Base-by-base conservation (phyloP, 2,113 vertebrate genomes). In the Papio anubis region DNA sequence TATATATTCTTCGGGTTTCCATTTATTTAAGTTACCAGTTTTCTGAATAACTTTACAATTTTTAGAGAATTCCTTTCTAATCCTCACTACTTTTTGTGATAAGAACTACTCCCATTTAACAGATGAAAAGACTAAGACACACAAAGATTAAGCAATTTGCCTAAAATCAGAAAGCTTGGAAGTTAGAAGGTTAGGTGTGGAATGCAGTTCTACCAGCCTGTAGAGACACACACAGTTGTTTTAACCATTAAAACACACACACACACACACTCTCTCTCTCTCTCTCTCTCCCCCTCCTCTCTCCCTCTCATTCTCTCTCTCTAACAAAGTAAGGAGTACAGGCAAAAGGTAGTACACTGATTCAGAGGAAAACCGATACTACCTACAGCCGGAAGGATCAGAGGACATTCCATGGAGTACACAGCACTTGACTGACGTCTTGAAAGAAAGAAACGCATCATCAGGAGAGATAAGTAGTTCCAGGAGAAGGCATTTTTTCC, bases 121-220 rank as follows among this genome's bases (percentile, higher is more conserved):
- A 93, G 78, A 35, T 35, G 30, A 95, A 70, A 94, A 90, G 59
- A 92, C 55, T 32, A 38, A 88, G 52, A 38, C 3, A 72, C 7
- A 38, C 20, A 64, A 52, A 76, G 81, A 87, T 87, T 25, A 38
- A 83, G 30, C 16, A n/a, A 76, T 72, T 89, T 93, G 40, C 40
- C 43, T 82, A 81, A 76, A 93, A 88, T 75, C 75, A 89, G 11
- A 45, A 82, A 97, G 52, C 78, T 79, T n/a, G 78, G 32, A 91
- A 84, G 8, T 32, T 50, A 43, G n/a, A 43, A 85, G 20, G 14
- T 18, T 45, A 57, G 57, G 30, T 80, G 2, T 48, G 48, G 55
- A 88, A 96, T 68, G 59, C 11, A 68, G 61, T 85, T 93, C 72
- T 73, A 48, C 91, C 21, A 48, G 78, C 59, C 84, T 83, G 40